Evolutionary conservation across 1,140 invertebrate genomes (phyloP), one percentile per base, ranked within the genome.

Genomic region (Pseudomyrmex cubaensis): DNA sequence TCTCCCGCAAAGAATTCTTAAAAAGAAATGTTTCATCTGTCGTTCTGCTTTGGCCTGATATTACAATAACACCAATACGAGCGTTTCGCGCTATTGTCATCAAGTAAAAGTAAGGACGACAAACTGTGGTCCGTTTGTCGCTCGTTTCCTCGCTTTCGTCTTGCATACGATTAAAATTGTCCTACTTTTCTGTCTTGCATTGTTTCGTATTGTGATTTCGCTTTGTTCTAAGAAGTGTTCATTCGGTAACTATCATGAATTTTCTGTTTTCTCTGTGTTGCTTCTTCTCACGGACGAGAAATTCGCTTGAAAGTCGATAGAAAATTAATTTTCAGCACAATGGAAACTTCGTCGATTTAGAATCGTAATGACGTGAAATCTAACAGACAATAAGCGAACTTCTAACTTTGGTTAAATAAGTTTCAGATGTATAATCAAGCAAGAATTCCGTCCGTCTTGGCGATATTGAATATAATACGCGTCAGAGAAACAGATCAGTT

Each of bases 11-110:
- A 91, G 83, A 13, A 92, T 88, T 22, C 88, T 69, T 10, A 91
- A 69, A 8, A 92, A 82, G 75, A 89, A 91, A 87, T 89, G 87
- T 90, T 91, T 92, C 52, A 93, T 90, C 66, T 90, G 50, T 73
- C 88, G 85, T 67, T 87, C 87, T 75, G 90, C 75, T 74, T 91
- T 90, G 48, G 61, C 63, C 66, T n/a, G 90, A 73, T 93, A 91
- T 92, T 93, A 93, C 93, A 75, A 90, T 92, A 83, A 74, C 50
- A 50, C 2, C 9, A 57, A 54, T 2, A 13, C 35, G 62, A 77
- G 66, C 1, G 2, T 10, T 15, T 69, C 63, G 64, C 76, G 64
- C 20, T 70, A 59, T 56, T 69, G 44, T 78, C 25, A 70, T 78
- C 15, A 52, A 46, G 35, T 46, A 59, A 56, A 61, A 56, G 9